Evolutionary conservation across 2,888 invertebrate species (phyloP), one percentile per base, ranked within the genome.

Genomic region (Scaptomyza cyrtandrae): DNA sequence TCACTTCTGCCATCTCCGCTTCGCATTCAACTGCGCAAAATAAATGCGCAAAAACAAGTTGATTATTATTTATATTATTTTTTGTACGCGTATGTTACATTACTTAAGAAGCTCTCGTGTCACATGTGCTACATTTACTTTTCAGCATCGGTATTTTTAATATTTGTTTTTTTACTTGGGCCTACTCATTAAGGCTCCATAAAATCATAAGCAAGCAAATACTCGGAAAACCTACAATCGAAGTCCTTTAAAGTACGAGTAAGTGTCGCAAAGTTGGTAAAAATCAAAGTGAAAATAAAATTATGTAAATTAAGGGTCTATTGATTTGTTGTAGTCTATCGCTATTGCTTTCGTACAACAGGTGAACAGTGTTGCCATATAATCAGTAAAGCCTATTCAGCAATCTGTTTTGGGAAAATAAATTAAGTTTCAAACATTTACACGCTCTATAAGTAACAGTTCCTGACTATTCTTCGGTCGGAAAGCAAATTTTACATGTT

Each of bases 261-360:
- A 33, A 71, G 75, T 63, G 45, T 37, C n/a, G 10, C 19, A 13
- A n/a, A 53, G 39, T 19, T 4, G 6, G 6, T 3, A 49, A 43
- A 16, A n/a, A 11, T 19, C 6, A 16, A 27, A 14, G 13, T 52
- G 6, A 5, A 27, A 59, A 9, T 37, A 31, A 41, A 53, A 48
- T 61, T 48, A 60, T 64, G 61, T 58, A 58, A 54, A 76, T 55
- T 53, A 48, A 58, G 49, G n/a, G 45, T 41, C 33, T 70, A 70
- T 77, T 77, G 70, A 76, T 77, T 70, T 57, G 53, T 61, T 62
- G 41, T 46, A 56, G 64, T 64, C 58, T n/a, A 31, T 41, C 46
- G 54, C 71, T 68, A 70, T 73, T 73, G 76, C 78, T 85, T 72
- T 80, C 65, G 83, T 65, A 83, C 86, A 83, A 83, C 86, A 83